Conservation (phyloP, 2,797 vertebrate species). For the Myotis myotis region DNA sequence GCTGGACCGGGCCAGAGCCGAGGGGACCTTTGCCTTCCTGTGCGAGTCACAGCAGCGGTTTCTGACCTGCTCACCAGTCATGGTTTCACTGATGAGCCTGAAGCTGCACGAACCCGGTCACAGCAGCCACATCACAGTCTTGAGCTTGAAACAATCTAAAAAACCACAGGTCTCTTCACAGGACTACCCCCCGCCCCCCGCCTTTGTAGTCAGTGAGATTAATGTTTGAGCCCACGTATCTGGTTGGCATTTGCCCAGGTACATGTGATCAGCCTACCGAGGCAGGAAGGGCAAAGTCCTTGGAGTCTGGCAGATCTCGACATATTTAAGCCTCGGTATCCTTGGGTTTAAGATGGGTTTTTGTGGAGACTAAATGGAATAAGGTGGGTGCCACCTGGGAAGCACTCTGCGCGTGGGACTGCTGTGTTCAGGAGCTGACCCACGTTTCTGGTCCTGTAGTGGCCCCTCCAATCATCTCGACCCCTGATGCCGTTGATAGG, state of each 20-base stretch:
- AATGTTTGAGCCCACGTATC: accelerated
- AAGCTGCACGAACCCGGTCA: accelerated
- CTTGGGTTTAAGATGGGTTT: background rate
- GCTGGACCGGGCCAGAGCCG: background rate
- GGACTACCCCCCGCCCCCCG: background rate
- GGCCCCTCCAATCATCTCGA: background rate
- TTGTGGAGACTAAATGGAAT: background rate
- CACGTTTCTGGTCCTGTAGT: accelerated
- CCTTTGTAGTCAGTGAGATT: background rate
- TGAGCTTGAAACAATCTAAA: no score
- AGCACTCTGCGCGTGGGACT: accelerated
- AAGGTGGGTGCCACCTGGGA: no score
- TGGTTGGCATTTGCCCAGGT: background rate
- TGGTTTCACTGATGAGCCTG: accelerated
- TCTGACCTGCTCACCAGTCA: background rate
- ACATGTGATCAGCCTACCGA: accelerated
- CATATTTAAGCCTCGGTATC: background rate
- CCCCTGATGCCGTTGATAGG: background rate
- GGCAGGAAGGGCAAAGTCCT: background rate
- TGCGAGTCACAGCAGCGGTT: accelerated
- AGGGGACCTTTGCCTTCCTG: background rate
- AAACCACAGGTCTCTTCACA: background rate
- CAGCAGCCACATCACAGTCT: accelerated
- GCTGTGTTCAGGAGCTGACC: background rate
- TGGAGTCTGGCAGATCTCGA: background rate